Evolutionary conservation across 2,888 invertebrate species (phyloP).

Genomic region (Volucella inflata): DNA sequence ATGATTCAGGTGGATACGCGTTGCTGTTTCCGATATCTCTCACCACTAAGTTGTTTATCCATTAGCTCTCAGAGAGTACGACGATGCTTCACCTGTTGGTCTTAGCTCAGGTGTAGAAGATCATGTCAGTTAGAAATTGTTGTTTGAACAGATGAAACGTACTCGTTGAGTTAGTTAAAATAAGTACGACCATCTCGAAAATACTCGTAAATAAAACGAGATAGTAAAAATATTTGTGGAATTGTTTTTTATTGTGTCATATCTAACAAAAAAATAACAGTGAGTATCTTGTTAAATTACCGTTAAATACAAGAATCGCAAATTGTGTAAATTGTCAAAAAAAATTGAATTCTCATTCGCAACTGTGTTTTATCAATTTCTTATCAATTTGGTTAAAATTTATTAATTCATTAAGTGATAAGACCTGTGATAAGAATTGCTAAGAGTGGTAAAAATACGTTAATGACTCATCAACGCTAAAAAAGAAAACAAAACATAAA

Average conservation of each 20-base stretch:
- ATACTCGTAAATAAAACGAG: constrained; percentile 8
- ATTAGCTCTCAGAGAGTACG: constrained; percentile 9
- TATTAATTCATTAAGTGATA: constrained; percentile 58
- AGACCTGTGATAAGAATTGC: constrained; percentile 52
- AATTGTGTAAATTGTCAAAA: not conserved
- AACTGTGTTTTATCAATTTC: not conserved
- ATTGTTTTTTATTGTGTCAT: constrained; percentile 10
- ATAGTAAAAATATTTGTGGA: not conserved
- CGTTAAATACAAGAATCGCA: not conserved
- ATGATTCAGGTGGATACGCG: constrained; percentile 17
- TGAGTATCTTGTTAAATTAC: constrained; percentile 11
- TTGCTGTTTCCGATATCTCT: not conserved
- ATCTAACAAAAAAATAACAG: not conserved
- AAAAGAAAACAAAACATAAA: not conserved
- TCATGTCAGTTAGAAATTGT: constrained; percentile 61
- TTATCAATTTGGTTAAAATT: not conserved
- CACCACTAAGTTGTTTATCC: not conserved
- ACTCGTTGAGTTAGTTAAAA: not conserved
- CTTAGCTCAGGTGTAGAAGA: constrained; percentile 49
- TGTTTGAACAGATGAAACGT: constrained; percentile 54
- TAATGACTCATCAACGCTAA: constrained; percentile 3
- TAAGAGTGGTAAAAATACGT: constrained; percentile 51
- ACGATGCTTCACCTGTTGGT: not conserved
- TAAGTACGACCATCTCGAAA: constrained; percentile 26
- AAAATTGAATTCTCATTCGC: not conserved